Percentiles rank a stretch among this genome's conserved stretches.
phyloP scores from a whole-genome alignment of 2,113 vertebrate genomes.

The Gasterosteus aculeatus region DNA sequence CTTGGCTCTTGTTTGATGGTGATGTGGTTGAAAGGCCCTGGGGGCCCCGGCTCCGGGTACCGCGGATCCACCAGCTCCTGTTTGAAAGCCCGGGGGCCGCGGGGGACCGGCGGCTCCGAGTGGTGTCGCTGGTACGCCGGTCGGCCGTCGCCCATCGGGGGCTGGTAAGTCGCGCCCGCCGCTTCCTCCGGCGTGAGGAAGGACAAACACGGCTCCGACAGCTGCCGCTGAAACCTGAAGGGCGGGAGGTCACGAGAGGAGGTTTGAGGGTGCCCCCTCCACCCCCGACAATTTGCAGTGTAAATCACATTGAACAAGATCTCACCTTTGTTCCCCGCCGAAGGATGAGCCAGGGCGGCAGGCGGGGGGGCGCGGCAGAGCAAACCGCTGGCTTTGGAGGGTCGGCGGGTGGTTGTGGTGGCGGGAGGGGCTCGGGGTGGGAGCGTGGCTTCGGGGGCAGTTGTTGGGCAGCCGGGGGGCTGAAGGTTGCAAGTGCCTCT shows the following conservation, averaged over 20 bases:
- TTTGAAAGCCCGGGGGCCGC: constrained; percentile 86
- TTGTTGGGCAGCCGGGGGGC: constrained; percentile 60
- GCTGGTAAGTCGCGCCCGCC: constrained; percentile 78
- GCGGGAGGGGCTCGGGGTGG: constrained; percentile 53
- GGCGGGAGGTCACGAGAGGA: not conserved
- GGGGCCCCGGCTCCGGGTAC: constrained; percentile 80
- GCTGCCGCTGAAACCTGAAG: constrained; percentile 90
- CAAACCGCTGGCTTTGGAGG: constrained; percentile 82
- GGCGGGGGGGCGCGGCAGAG: constrained; percentile 84
- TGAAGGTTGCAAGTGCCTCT: constrained; percentile 72
- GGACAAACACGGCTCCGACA: constrained; percentile 87
- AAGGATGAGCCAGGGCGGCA: constrained; percentile 85
- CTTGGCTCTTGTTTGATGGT: constrained; percentile 93
- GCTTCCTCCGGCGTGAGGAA: constrained; percentile 65
- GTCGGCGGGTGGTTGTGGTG: constrained; percentile 61
- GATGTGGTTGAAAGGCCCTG: constrained; percentile 84
- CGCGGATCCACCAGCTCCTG: constrained; percentile 90
- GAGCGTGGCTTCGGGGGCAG: constrained; percentile 41
- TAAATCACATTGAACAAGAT: not conserved
- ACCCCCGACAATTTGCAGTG: not conserved
- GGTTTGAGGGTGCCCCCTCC: not conserved
- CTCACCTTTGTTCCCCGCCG: constrained; percentile 88
- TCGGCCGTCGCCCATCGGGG: constrained; percentile 76
- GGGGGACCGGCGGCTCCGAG: constrained; percentile 86
- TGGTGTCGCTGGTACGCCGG: constrained; percentile 91